Conservation (phyloP, 2,113 vertebrate species). For the Platichthys stellatus region DNA sequence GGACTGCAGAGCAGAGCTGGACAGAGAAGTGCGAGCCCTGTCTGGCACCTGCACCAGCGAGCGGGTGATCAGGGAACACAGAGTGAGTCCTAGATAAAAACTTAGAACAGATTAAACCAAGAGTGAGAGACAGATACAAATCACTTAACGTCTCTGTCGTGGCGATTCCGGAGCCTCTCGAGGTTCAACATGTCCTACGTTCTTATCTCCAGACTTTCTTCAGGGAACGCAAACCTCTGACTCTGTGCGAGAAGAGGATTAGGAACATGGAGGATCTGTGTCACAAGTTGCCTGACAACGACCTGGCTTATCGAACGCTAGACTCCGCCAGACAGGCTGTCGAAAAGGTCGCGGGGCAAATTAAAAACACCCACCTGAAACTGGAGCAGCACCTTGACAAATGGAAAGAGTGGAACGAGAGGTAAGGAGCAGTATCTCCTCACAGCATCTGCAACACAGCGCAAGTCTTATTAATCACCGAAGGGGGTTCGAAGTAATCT, state of each 20-base stretch:
- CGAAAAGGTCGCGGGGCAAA: constrained; percentile 84
- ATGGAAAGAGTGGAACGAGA: constrained; percentile 90
- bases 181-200: constrained; percentile 18
- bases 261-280: constrained; percentile 91
- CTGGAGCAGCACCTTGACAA: constrained; percentile 89
- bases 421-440: constrained; percentile 74
- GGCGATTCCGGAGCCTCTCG: not conserved
- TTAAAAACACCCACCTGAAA: constrained; percentile 80
- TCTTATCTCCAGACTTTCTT: constrained; percentile 87
- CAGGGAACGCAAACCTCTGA: constrained; percentile 85
- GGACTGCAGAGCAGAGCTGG: constrained; percentile 89
- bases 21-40: constrained; percentile 85
- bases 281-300: constrained; percentile 88
- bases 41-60: constrained; percentile 86
- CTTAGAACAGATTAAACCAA: constrained; percentile 27
- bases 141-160: constrained; percentile 26
- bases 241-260: constrained; percentile 89
- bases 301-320: constrained; percentile 79
- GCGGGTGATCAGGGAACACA: constrained; percentile 90
- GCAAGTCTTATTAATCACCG: not conserved
- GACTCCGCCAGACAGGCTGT: constrained; percentile 79
- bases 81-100: constrained; percentile 75
- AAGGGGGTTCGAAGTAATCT: not conserved
- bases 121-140: constrained; percentile 17
- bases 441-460: not conserved